phyloP scores from a whole-genome alignment of 1,140 invertebrate genomes.

The Dinoponera quadriceps region DNA sequence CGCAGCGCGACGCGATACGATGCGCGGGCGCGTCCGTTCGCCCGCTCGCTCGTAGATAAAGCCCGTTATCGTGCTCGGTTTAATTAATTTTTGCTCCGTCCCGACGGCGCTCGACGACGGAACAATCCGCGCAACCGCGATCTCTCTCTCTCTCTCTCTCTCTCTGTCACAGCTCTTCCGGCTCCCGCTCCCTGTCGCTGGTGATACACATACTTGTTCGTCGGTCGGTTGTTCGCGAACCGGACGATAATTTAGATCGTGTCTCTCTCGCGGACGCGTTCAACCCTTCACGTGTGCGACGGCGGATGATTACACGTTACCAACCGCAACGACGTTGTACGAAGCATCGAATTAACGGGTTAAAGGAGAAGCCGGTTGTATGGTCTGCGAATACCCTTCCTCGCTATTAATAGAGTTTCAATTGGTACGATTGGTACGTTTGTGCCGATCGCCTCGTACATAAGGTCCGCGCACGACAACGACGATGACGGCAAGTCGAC shows the following conservation, averaged over 20 bases:
- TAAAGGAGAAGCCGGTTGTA: not conserved
- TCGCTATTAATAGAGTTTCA: constrained; percentile 9
- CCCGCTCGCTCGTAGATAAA: constrained; percentile 10
- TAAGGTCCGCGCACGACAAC: not conserved
- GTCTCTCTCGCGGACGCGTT: not conserved
- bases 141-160: not conserved
- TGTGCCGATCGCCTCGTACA: not conserved
- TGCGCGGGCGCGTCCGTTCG: not conserved
- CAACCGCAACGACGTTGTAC: not conserved
- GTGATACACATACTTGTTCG: constrained; percentile 26
- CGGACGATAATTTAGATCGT: constrained; percentile 28
- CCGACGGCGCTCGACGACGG: constrained; percentile 12
- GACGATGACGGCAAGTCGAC: not conserved
- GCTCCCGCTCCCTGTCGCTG: not conserved
- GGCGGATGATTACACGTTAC: constrained; percentile 35
- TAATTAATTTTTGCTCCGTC: constrained; percentile 51
- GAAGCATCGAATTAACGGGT: constrained; percentile 23
- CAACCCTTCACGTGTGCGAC: not conserved
- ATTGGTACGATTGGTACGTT: constrained; percentile 10
- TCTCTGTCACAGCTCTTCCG: too few relatives aligned
- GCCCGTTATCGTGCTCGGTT: constrained; percentile 5
- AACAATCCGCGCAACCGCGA: constrained; percentile 8
- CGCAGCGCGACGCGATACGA: not conserved
- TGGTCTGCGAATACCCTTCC: not conserved
- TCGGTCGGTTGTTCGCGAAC: not conserved